Evolutionary conservation across 2,113 vertebrate genomes (phyloP).

Genomic region (Centrocercus urophasianus): DNA sequence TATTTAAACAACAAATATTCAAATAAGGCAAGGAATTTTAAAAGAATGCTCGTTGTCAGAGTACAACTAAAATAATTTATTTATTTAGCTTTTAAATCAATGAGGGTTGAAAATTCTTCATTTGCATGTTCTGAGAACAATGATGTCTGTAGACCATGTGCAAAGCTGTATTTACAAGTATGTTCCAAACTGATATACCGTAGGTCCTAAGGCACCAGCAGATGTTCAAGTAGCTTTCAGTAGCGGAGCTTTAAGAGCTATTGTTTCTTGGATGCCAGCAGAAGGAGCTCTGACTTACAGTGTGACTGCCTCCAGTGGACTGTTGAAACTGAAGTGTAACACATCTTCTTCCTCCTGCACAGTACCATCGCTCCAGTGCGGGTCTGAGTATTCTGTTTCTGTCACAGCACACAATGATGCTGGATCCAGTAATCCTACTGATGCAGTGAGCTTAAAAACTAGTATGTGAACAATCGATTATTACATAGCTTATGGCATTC

Average conservation of each 20-base stretch:
- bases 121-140: not conserved
- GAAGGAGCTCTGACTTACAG: constrained; percentile 82
- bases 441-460: constrained; percentile 78
- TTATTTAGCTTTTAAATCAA: not conserved
- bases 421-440: constrained; percentile 83
- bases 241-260: constrained; percentile 65
- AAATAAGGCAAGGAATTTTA: not conserved
- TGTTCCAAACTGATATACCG: not conserved
- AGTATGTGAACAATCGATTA: constrained; percentile 74
- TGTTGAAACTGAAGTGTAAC: constrained; percentile 77
- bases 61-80: not conserved
- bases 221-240: constrained; percentile 71
- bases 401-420: constrained; percentile 85
- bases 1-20: not conserved
- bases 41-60: not conserved
- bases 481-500: not conserved
- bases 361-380: constrained; percentile 81
- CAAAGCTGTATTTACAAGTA: not conserved
- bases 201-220: constrained; percentile 75
- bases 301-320: constrained; percentile 50
- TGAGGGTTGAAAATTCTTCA: not conserved
- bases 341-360: constrained; percentile 72
- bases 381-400: constrained; percentile 81
- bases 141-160: not conserved
- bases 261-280: constrained; percentile 78